Percentiles rank a stretch among this genome's conserved stretches.
phyloP scores from a whole-genome alignment of 2,888 invertebrate species.

The Salpingus planirostris region DNA sequence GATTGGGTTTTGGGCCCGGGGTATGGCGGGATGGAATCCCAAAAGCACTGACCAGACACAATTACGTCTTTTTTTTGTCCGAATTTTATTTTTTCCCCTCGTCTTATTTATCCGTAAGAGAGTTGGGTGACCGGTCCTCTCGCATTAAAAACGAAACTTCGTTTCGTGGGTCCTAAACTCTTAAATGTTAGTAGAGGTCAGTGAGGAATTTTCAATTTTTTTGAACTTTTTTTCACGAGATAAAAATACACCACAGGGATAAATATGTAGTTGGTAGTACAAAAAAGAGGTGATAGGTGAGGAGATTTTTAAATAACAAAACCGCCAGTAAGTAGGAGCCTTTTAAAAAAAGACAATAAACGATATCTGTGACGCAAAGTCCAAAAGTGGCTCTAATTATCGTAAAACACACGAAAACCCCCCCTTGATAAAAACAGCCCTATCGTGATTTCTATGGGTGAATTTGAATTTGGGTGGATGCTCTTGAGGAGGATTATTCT shows the following conservation, averaged over 20 bases:
- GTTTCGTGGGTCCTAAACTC: constrained; percentile 36
- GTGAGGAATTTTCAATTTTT: constrained; percentile 21
- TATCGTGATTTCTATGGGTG: too few relatives aligned
- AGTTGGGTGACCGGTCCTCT: constrained; percentile 34
- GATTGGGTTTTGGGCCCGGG: too few relatives aligned
- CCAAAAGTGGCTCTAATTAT: too few relatives aligned
- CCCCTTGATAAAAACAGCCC: too few relatives aligned
- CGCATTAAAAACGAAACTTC: too few relatives aligned
- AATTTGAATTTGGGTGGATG: too few relatives aligned
- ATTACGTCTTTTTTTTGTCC: constrained; percentile 30
- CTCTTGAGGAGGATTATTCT: too few relatives aligned
- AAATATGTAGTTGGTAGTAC: not conserved
- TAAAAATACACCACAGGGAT: too few relatives aligned
- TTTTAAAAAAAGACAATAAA: too few relatives aligned
- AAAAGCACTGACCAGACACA: constrained; percentile 38
- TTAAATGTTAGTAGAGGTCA: constrained; percentile 41
- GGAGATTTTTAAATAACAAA: not conserved
- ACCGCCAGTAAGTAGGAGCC: not conserved
- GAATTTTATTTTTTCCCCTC: constrained; percentile 20
- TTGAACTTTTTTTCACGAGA: constrained; percentile 7
- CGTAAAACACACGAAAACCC: too few relatives aligned
- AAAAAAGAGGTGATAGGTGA: constrained; percentile 1
- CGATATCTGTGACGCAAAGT: not conserved
- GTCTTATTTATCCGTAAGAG: too few relatives aligned
- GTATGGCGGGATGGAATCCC: too few relatives aligned